Evolutionary conservation across 1,140 invertebrate species (phyloP).

Genomic region (Ooceraea biroi): DNA sequence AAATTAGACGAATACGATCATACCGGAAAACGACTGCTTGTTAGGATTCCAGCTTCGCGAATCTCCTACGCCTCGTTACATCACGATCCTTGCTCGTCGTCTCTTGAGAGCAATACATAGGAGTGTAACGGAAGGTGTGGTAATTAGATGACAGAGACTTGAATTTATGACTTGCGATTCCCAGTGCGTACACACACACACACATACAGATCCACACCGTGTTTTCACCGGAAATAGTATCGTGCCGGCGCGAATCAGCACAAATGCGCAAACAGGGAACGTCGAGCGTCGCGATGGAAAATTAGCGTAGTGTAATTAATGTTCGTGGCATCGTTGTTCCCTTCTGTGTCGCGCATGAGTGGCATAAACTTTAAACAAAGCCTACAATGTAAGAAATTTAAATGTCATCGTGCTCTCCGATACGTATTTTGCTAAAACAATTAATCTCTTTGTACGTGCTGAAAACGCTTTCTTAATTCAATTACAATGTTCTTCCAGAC

Average conservation of each 20-base stretch:
- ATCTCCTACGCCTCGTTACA: not conserved
- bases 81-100: conserved; percentile 12
- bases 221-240: conserved; percentile 21
- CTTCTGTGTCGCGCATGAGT: not conserved
- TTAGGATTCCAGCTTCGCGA: conserved; percentile 8
- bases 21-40: not conserved
- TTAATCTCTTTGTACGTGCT: not conserved
- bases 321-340: not conserved
- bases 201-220: not conserved
- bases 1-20: conserved; percentile 5
- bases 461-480: not conserved
- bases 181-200: conserved; percentile 7
- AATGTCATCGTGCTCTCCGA: not conserved
- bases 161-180: conserved; percentile 54
- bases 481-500: not conserved
- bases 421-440: not conserved
- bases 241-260: not conserved
- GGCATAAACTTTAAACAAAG: not conserved
- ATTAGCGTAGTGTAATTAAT: conserved; percentile 38
- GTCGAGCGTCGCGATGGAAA: not conserved
- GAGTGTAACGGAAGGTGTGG: conserved; percentile 45
- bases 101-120: conserved; percentile 38
- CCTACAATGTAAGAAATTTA: conserved; percentile 18
- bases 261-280: not conserved
- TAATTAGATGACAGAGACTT: conserved; percentile 53